Base-by-base conservation (phyloP, 2,888 invertebrate genomes). In the Sinelater perroti region DNA sequence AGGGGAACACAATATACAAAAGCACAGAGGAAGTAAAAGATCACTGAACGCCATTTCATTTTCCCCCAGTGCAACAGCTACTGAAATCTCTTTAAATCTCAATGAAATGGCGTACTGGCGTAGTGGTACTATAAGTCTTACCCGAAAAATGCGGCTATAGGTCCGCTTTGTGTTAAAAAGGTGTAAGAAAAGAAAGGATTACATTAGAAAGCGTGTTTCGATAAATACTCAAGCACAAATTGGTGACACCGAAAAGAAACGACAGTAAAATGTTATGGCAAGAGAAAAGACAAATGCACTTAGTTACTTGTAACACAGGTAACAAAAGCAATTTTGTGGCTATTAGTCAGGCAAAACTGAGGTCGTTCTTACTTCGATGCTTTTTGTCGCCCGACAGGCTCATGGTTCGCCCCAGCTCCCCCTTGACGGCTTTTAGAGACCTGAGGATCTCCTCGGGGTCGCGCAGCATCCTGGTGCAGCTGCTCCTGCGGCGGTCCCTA, bases 371-470 rank as follows among this genome's bases (percentile, higher is more conserved):
- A 78, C 78, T 71, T 82, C 90, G 83, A 69, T 88, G 87, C 69
- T 81, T 78, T 61, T 81, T 82, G 17, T 80, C 79, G 46, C 86
- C 87, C 63, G 89, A 86, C 66, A 93, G 82, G 72, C 92, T 93
- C 84, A 91, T 89, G 50, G 91, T 90, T 56, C 92, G 84, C 50
- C 90, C 91, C 35, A 92, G 82, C 75, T 93, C 91, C 45, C 91
- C 91, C 73, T 90, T 89, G 63, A 91, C 91, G 55, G 89, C 88
- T 72, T 91, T 92, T 67, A 92, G 79, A 18, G 88, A 89, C 68
- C 90, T 89, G 63, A 93, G 78, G 69, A 93, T 90, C 78, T 93
- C 92, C 75, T 93, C 92, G 1, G 91, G 91, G 78, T 92, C 91
- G 67, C 91, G 86, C 63, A 81, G 72, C 63, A 81, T 79, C 31